Evolutionary conservation across 37 sponge, comb jelly and placozoan species (phyloP), one percentile per base, ranked within the genome.

Genomic region (Crambe crambe): DNA sequence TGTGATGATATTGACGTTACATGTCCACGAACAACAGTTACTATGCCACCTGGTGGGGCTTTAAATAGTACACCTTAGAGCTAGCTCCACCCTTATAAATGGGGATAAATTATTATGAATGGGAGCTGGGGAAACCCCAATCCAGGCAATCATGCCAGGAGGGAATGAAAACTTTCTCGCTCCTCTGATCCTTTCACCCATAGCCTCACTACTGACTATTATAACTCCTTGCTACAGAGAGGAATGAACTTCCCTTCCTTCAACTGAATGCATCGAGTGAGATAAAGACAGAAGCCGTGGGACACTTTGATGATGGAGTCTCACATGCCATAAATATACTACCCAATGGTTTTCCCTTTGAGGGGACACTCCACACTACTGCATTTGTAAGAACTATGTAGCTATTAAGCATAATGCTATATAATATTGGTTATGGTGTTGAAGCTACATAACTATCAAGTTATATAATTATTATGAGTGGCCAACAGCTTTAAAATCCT

Each of bases 261-360:
- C 4, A 56, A 2, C 38, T 76, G 42, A 60, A 60, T 39, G 30
- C 15, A 6, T 47, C 76, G 2, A 37, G 1, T 18, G 61, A 61
- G 18, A 61, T 76, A 18, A 15, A 25, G 22, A 29, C 37, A 1
- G 60, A 59, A 40, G 23, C 9, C 22, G 58, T 76, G 8, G 76
- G 76, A 8, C 76, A 76, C 62, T 76, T 76, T 59, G 78, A 78
- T 75, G 79, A 86, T 79, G 80, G 80, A 65, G 68, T 60, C 9
- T 86, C 86, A 39, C 20, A 32, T 35, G 68, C 74, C 15, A 86
- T 86, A 36, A 31, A 58, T 30, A 42, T 84, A 3, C 5, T 2
- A 6, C 61, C 72, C 9, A 43, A 41, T 61, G 86, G 79, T 70
- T 78, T 78, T 34, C 86, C 79, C 8, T 85, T 85, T 72, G 77